Base-by-base conservation (phyloP, 2,888 invertebrate genomes). In the Tineola bisselliella region DNA sequence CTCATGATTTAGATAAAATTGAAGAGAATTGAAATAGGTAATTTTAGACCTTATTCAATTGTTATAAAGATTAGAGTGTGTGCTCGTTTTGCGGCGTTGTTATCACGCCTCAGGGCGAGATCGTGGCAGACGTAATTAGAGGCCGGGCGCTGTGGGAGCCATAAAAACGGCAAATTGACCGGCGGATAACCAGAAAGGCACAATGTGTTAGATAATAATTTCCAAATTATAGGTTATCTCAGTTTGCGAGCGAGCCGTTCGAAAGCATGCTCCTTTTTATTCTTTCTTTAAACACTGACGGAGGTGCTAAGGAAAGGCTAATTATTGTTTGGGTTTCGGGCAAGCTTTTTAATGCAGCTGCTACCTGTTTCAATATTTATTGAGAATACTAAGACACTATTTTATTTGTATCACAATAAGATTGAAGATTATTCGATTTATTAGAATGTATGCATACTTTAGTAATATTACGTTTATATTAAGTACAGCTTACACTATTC, bases 151-250 rank as follows among this genome's bases (percentile, higher is more conserved):
- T 81, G 83, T 84, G 84, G 84, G 81, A 83, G 86, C 86, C 82
- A 87, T 87, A 86, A 87, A 87, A 87, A 87, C 86, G 77, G 86
- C 86, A 86, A 87, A 87, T 86, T 87, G 86, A 86, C 87, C 87
- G 86, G 84, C 86, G 87, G 87, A 87, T 84, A 86, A 83, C 82
- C 86, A 86, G 84, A 87, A 86, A 87, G 87, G 86, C 87, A 86
- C 84, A 87, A 87, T 87, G 86, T 87, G 87, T 87, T 87, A 87
- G 86, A 87, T 86, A 86, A 86, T 86, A 86, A 87, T 86, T 87
- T 87, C 84, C 84, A 86, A 87, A 86, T 87, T 87, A 86, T 80
- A 84, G 86, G 87, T 84, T 86, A 75, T 79, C 83, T 79, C 74
- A 76, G 83, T 84, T 84, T 76, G 84, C 84, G 78, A 79, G 80